Evolutionary conservation across 1,140 invertebrate genomes (phyloP).

Genomic region (Eupristina koningsbergeri): DNA sequence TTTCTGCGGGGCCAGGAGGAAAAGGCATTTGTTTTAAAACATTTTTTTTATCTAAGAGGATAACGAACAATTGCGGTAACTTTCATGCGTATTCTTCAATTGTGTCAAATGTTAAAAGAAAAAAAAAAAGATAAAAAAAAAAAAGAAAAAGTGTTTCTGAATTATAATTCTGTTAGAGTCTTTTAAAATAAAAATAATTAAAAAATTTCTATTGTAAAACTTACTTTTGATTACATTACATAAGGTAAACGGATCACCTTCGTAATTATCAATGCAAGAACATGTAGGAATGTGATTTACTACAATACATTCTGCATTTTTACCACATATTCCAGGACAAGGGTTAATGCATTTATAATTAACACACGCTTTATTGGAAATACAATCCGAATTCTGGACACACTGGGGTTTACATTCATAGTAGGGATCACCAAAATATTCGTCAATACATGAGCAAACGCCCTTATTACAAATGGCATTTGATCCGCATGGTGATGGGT

Average conservation of each 20-base stretch:
- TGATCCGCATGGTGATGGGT: constrained; percentile 75
- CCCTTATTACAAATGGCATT: constrained; percentile 69
- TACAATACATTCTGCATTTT: constrained; percentile 80
- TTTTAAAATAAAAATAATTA: neutral
- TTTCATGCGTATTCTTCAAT: too few relatives aligned
- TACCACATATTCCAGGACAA: constrained; percentile 80
- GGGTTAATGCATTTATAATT: constrained; percentile 84
- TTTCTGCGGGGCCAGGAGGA: constrained; percentile 45
- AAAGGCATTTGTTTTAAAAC: neutral
- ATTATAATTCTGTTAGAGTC: too few relatives aligned
- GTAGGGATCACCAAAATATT: constrained; percentile 72
- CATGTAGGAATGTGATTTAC: constrained; percentile 78
- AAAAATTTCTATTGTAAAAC: constrained; percentile 52
- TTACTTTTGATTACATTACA: constrained; percentile 71
- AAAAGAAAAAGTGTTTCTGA: too few relatives aligned
- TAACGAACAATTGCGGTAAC: too few relatives aligned
- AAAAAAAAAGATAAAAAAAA: too few relatives aligned
- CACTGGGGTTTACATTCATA: constrained; percentile 74
- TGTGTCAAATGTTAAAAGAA: too few relatives aligned
- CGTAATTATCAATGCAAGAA: constrained; percentile 83
- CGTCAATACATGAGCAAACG: constrained; percentile 68
- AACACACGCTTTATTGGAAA: constrained; percentile 78
- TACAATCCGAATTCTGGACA: constrained; percentile 80
- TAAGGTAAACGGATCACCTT: constrained; percentile 80
- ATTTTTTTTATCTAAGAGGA: neutral